These are phyloP conservation scores for Pollicipes pollicipes DNA, from an alignment of 1,140 invertebrate species.

Conservation along the genomic window DNA sequence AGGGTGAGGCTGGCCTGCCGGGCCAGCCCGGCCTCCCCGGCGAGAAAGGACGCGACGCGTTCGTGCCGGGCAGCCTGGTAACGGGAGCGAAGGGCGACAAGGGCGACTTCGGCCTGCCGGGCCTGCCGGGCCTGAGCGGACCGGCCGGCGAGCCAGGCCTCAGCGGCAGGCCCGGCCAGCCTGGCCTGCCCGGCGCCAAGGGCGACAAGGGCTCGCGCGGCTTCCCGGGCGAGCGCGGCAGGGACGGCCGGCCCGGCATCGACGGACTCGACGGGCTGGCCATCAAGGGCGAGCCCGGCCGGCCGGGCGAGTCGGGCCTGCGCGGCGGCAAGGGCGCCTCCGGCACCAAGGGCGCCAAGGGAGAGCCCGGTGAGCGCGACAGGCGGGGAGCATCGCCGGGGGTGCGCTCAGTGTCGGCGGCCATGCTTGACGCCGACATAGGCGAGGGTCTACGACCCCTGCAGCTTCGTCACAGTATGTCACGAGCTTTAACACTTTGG, in stretches of 20 bases:
- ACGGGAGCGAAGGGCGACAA: constrained; percentile 17
- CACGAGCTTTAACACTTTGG: too few relatives aligned
- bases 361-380: background rate
- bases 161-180: constrained; percentile 12
- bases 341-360: background rate
- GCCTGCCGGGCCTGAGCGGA: constrained; percentile 16
- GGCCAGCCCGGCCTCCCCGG: constrained; percentile 11
- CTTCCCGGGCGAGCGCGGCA: constrained; percentile 14
- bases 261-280: constrained; percentile 2
- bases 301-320: background rate
- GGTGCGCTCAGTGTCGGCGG: too few relatives aligned
- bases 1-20: background rate
- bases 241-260: constrained; percentile 24
- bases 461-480: too few relatives aligned
- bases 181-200: constrained; percentile 16
- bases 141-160: constrained; percentile 13
- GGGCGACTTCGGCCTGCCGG: constrained; percentile 20
- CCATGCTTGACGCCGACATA: too few relatives aligned
- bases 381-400: too few relatives aligned
- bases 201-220: constrained; percentile 9
- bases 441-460: too few relatives aligned
- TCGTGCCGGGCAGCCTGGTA: constrained; percentile 19
- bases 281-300: background rate
- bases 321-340: background rate
- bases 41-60: constrained; percentile 21